Evolutionary conservation across 2,797 vertebrate species (phyloP), one percentile per base, ranked within the genome.

Genomic region (Diplodus puntazzo): DNA sequence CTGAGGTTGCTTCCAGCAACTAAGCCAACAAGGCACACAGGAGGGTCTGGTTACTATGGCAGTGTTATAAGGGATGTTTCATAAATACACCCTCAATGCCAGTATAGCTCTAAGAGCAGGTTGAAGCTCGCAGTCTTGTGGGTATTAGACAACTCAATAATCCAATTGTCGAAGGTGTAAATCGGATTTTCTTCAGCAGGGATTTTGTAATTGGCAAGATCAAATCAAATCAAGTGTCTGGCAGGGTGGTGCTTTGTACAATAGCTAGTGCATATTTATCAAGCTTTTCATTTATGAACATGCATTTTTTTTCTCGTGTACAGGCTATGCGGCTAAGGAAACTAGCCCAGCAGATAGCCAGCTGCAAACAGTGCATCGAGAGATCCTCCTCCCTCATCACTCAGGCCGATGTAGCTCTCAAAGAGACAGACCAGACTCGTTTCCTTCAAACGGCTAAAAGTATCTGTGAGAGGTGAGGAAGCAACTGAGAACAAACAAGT

Each of bases 381-480:
- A 96, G 98, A 77, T 99, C 98, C 0, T 97, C 98, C 0, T 97
- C 98, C 2, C 97, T 99, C 93, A 99, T 99, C 92, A 95, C 96
- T 20, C 97, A 99, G 83, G 98, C 98, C 0, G 98, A 99, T 81
- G 97, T 97, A 62, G 97, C 96, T 0, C 96, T 99, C 62, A 99
- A 99, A 89, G 98, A 99, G 94, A 96, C 95, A 0, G 98, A 99
- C 49, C 98, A 98, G 0, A 92, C 98, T 46, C 97, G 96, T 69
- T 99, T 99, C 93, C 96, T 99, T 45, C 98, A 99, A 90, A 98
- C 97, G 0, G 98, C 98, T n/a, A 99, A 99, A 94, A 99, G 93
- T 80, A 97, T 97, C 92, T 98, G 97, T 0, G 98, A 99, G 92
- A 97, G 98, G 98, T 98, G 92, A 92, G 84, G 30, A 4, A 48